Evolutionary conservation across 2,888 invertebrate species (phyloP), one percentile per base, ranked within the genome.

Genomic region (Leucoma salicis): DNA sequence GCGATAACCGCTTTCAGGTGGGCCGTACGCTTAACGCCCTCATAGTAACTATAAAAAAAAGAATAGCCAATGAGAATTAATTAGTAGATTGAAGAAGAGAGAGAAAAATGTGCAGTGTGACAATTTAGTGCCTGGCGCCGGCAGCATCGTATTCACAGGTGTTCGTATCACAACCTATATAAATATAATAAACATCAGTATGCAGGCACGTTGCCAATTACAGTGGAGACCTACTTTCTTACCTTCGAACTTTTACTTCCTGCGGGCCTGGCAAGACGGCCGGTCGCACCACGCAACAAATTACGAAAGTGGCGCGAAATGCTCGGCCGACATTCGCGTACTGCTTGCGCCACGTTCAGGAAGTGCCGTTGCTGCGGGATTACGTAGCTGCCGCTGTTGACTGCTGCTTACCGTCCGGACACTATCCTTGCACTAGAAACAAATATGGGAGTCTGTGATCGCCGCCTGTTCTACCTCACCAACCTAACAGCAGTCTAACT

Each of bases 161-260:
- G 79, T 60, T 65, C 49, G 47, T 46, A 46, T 49, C 64, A 63
- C 68, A 79, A 75, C 79, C 82, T 80, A 82, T 82, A 81, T 81
- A n/a, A 13, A 31, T 29, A 29, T 29, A 27, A 10, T 27, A 66
- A 65, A 64, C 57, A 70, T 71, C 69, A 80, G 10, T 82, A 89
- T 86, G 85, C 87, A 87, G 83, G 84, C 86, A 70, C 73, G 78
- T 75, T 84, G 86, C 87, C 87, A 87, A 87, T 86, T 87, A 83
- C 83, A 85, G 78, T 63, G 75, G 84, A 86, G 88, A 88, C 89
- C 89, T 86, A 88, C 88, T 89, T 89, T 88, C 89, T 86, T 88
- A 88, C 86, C 89, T 88, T 87, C 87, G 88, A 89, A 89, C 89
- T 89, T 88, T 89, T 89, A 89, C 89, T 89, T 89, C 89, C 89